A percentile compares a stretch with the other conserved stretches of the same genome.
Conservation (phyloP, 2,113 vertebrate species). For the Neotoma lepida region DNA sequence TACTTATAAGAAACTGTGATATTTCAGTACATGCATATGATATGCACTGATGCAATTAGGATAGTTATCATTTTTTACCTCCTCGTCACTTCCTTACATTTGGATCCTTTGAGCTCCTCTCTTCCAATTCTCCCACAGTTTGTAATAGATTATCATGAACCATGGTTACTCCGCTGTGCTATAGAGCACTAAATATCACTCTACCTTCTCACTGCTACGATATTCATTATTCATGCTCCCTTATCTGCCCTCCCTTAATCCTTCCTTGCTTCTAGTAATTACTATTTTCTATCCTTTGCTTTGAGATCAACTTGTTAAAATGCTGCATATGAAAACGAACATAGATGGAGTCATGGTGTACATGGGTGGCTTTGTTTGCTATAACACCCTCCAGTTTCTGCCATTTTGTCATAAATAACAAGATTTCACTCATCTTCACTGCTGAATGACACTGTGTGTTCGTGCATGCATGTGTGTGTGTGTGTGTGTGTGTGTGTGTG, state of each 20-base stretch:
- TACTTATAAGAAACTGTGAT: background rate
- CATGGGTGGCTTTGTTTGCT: background rate
- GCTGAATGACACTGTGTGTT: background rate
- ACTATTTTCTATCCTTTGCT: background rate
- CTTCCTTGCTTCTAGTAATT: background rate
- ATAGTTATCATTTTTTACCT: background rate
- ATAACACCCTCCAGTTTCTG: background rate
- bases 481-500: background rate
- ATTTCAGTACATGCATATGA: background rate
- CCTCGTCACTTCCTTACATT: background rate
- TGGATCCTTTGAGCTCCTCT: background rate
- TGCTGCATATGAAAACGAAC: background rate
- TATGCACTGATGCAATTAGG: background rate
- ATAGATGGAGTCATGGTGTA: background rate
- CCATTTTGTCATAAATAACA: background rate
- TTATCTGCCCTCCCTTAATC: background rate
- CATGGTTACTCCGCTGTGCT: background rate
- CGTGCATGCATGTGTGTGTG: background rate
- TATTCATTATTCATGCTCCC: background rate
- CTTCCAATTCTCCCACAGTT: background rate
- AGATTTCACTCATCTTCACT: background rate
- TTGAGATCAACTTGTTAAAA: background rate
- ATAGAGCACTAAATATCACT: background rate
- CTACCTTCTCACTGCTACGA: background rate
- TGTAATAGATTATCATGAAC: background rate